Evolutionary conservation across 2,797 vertebrate species (phyloP).

Genomic region (Pachyuromys duprasi): DNA sequence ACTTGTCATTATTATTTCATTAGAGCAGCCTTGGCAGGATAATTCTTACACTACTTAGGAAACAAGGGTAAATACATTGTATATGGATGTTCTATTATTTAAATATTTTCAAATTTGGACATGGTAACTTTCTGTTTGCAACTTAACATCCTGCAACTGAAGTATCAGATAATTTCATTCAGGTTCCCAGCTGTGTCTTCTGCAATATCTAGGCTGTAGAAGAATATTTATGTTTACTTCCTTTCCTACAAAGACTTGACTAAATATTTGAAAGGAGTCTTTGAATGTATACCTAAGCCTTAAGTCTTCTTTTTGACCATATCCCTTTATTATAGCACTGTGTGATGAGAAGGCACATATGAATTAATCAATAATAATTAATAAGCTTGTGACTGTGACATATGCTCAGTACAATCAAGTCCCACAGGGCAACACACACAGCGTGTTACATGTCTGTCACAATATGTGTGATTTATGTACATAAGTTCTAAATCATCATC

Average conservation of each 20-base stretch:
- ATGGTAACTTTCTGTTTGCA: constrained; percentile 69
- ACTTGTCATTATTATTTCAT: constrained; percentile 20
- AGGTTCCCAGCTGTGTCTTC: constrained; percentile 64
- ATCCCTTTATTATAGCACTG: neutral
- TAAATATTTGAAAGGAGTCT: constrained; percentile 41
- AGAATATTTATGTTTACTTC: constrained; percentile 42
- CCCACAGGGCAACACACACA: constrained; percentile 65
- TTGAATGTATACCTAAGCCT: neutral
- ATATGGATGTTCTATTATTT: constrained; percentile 61
- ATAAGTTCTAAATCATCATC: constrained; percentile 65
- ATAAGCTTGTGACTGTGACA: constrained; percentile 75
- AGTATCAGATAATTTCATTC: constrained; percentile 52
- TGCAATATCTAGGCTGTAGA: constrained; percentile 64
- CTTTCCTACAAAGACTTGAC: constrained; percentile 27
- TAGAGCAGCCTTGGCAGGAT: neutral
- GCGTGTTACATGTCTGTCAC: constrained; percentile 63
- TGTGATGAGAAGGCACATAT: constrained; percentile 27
- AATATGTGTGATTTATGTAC: constrained; percentile 71
- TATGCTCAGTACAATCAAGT: constrained; percentile 62
- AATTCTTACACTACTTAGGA: constrained; percentile 7
- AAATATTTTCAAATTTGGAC: constrained; percentile 60
- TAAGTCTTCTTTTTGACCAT: constrained; percentile 21
- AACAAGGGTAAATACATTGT: constrained; percentile 1
- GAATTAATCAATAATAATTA: constrained; percentile 76
- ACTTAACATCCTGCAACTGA: constrained; percentile 66